phyloP scores from a whole-genome alignment of 2,888 invertebrate species.

The Andrena fulva region DNA sequence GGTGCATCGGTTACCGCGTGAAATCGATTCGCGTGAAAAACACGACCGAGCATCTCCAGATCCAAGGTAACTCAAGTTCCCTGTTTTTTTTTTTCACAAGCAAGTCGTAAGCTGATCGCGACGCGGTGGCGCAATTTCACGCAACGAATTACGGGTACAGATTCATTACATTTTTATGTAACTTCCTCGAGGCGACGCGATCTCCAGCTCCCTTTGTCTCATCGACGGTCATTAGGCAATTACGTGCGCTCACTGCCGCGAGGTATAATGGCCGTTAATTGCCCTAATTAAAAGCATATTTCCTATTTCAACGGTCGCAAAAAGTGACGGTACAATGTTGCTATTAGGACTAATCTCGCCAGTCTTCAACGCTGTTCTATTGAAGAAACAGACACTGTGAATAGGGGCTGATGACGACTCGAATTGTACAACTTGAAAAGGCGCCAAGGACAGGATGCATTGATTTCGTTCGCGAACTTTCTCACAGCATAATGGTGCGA shows the following conservation, averaged over 20 bases:
- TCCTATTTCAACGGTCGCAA: background rate
- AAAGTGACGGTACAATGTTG: background rate
- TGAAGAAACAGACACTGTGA: background rate
- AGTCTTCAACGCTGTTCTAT: background rate
- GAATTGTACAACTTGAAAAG: background rate
- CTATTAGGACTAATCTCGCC: background rate
- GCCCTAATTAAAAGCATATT: conserved; percentile 16
- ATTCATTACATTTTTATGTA: conserved; percentile 48
- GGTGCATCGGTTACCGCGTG: background rate
- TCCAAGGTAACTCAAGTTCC: background rate
- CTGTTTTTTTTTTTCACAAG: too few relatives aligned
- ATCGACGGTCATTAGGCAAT: background rate
- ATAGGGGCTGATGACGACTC: background rate
- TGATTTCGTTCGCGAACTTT: background rate
- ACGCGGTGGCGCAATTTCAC: conserved; percentile 14
- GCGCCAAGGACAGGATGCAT: background rate
- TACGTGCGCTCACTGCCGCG: background rate
- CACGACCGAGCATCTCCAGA: background rate
- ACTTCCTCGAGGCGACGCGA: conserved; percentile 25
- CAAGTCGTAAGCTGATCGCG: background rate
- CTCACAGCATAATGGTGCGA: background rate
- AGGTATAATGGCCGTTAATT: background rate
- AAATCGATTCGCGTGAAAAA: conserved; percentile 13
- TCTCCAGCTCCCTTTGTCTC: conserved; percentile 6
- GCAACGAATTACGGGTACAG: conserved; percentile 15